Conservation (phyloP, 2,888 invertebrate species). For the Bembecia ichneumoniformis region DNA sequence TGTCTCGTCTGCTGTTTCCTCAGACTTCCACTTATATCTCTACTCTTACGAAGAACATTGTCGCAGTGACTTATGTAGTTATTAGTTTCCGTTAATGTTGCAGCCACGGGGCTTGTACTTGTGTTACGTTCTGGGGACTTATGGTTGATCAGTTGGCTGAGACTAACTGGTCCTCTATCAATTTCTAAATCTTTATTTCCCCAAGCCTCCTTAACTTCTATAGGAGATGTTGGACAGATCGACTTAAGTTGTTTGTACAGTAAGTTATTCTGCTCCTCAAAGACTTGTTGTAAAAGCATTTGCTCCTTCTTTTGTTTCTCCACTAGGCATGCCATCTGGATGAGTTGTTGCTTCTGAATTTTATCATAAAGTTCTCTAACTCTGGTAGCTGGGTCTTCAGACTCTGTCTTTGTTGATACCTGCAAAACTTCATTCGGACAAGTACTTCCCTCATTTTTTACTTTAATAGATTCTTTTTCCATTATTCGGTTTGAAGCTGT, state of each 20-base stretch:
- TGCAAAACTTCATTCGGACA: neutral
- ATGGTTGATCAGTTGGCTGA: slow-evolving; percentile 52
- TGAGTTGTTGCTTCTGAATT: slow-evolving; percentile 76
- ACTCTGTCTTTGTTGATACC: slow-evolving; percentile 18
- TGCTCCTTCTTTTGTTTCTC: slow-evolving; percentile 78
- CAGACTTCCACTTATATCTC: slow-evolving; percentile 43
- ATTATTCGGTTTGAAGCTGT: slow-evolving; percentile 16
- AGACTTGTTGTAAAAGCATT: slow-evolving; percentile 73
- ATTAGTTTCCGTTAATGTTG: slow-evolving; percentile 44
- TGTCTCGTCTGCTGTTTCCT: slow-evolving; percentile 16
- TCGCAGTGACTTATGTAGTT: slow-evolving; percentile 48
- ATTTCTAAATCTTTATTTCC: slow-evolving; percentile 23
- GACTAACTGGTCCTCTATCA: slow-evolving; percentile 50
- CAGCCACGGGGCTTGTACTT: slow-evolving; percentile 28
- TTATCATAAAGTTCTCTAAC: slow-evolving; percentile 59
- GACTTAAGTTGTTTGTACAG: slow-evolving; percentile 65
- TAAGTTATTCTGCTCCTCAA: slow-evolving; percentile 76
- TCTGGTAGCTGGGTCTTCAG: slow-evolving; percentile 45
- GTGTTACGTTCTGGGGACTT: slow-evolving; percentile 26
- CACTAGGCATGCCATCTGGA: slow-evolving; percentile 74
- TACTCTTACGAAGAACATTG: slow-evolving; percentile 44
- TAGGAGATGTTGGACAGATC: slow-evolving; percentile 49
- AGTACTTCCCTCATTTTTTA: neutral
- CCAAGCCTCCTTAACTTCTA: slow-evolving; percentile 54
- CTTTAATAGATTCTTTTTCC: slow-evolving; percentile 15